Base-by-base conservation (phyloP, 1,140 invertebrate genomes). In the Nebria ingens region DNA sequence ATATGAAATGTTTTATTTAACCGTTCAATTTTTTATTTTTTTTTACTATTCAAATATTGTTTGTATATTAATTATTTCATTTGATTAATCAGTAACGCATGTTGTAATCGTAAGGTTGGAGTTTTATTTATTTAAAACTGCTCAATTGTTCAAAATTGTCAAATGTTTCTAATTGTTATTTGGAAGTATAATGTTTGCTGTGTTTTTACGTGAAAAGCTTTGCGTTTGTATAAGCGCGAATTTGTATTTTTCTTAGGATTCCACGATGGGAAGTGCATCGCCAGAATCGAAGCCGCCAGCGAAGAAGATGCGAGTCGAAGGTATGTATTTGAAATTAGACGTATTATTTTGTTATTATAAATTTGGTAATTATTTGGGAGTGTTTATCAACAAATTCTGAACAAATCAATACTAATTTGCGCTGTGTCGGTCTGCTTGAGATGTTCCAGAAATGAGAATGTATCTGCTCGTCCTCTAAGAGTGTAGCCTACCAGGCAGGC, bases 341-440 rank as follows among this genome's bases (percentile, higher is more conserved):
- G 62, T 25, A 20, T 52, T 45, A 17, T 21, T 22, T 29, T 13
- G 59, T 56, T 54, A 59, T 61, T 45, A 59, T 62, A 20, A 51
- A 62, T 55, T 52, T 60, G 57, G 45, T 59, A 54, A 52, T 40
- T 60, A n/a, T n/a, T 55, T 62, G 58, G 57, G 40, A 11, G 6
- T 6, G 6, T 45, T 6, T 12, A 45, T 6, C 9, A 45, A 45
- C 40, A 45, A 45, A 9, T 17, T 45, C 55, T 57, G 23, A 53
- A 60, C 52, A 61, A 58, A 59, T 54, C 59, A 55, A 62, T 62
- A 66, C 64, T 67, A 68, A 68, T 68, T 62, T 65, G 62, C 61
- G 64, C 63, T 67, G 62, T 66, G 61, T 63, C 62, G 62, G 62
- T 67, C 61, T 70, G 67, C 67, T 71, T 71, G 67, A 68, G 68